phyloP scores from a whole-genome alignment of 2,113 vertebrate species.

The Actenoides lindsayi region DNA sequence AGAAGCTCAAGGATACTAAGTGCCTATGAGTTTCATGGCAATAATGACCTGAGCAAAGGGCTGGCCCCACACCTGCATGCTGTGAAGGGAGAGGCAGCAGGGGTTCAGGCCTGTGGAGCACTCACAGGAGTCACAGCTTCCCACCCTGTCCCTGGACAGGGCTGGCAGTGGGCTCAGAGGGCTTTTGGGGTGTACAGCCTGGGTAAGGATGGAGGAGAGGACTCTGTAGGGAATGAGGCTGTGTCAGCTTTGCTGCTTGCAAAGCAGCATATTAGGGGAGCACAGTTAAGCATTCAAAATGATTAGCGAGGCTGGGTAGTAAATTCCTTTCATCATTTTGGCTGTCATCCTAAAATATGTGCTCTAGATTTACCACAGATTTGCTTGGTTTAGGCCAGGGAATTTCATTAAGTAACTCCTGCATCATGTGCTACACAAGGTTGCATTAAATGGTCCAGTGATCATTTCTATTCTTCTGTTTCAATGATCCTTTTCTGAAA shows the following conservation, averaged over 20 bases:
- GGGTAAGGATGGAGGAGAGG: neutral
- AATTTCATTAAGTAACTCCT: conserved; percentile 65
- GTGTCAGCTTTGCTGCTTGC: neutral
- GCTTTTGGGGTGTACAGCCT: neutral
- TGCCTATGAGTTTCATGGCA: neutral
- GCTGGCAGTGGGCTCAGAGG: neutral
- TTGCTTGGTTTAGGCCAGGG: conserved; percentile 45
- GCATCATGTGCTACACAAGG: conserved; percentile 45
- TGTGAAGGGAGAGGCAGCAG: neutral
- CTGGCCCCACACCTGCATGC: neutral
- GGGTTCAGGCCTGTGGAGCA: too few relatives aligned
- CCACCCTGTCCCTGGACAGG: neutral
- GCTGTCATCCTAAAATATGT: conserved; percentile 57
- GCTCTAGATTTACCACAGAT: conserved; percentile 54
- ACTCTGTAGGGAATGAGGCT: neutral
- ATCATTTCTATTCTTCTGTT: conserved; percentile 45
- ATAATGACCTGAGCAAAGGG: neutral
- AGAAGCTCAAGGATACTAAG: neutral
- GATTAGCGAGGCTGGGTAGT: conserved; percentile 45
- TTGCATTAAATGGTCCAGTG: conserved; percentile 32
- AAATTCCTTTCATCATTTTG: conserved; percentile 64
- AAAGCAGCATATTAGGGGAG: neutral
- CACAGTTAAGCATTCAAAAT: conserved; percentile 37
- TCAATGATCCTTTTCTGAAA: conserved; percentile 5
- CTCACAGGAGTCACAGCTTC: neutral